A percentile compares a stretch with the other conserved stretches of the same genome.
These are phyloP conservation scores for Halyomorpha halys DNA, from an alignment of 1,140 invertebrate species.

Conservation along the genomic window DNA sequence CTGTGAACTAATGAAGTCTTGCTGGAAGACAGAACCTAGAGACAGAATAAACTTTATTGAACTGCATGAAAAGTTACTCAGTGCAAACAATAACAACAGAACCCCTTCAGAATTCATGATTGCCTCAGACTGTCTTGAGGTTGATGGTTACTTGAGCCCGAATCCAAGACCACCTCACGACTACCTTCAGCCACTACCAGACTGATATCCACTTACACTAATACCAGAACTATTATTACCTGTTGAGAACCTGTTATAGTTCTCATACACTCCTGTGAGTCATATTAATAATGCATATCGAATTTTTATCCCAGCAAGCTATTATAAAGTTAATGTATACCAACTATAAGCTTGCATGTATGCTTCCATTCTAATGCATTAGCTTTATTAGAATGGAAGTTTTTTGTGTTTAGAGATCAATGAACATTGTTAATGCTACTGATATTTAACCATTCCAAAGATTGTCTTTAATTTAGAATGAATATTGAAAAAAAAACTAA, in stretches of 20 bases:
- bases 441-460: too few relatives aligned
- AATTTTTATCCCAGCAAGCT: too few relatives aligned
- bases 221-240: slow-evolving; percentile 1
- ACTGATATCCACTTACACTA: slow-evolving; percentile 34
- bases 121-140: slow-evolving; percentile 31
- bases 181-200: slow-evolving; percentile 44
- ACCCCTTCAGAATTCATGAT: slow-evolving; percentile 21
- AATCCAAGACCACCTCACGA: slow-evolving; percentile 40
- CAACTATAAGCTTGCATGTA: too few relatives aligned
- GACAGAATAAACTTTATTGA: slow-evolving; percentile 64
- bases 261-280: not conserved
- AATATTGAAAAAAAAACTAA: too few relatives aligned
- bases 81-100: slow-evolving; percentile 34
- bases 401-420: too few relatives aligned
- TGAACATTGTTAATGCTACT: too few relatives aligned
- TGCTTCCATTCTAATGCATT: too few relatives aligned
- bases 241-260: not conserved
- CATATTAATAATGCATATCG: too few relatives aligned
- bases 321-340: too few relatives aligned
- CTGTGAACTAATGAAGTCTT: slow-evolving; percentile 69
- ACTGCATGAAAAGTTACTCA: slow-evolving; percentile 54
- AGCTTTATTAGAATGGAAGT: too few relatives aligned
- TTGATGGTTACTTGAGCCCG: slow-evolving; percentile 48
- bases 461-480: too few relatives aligned
- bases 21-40: slow-evolving; percentile 74